A percentile compares a stretch with the other conserved stretches of the same genome.
phyloP scores from a whole-genome alignment of 1,140 invertebrate genomes.

The Battus philenor region DNA sequence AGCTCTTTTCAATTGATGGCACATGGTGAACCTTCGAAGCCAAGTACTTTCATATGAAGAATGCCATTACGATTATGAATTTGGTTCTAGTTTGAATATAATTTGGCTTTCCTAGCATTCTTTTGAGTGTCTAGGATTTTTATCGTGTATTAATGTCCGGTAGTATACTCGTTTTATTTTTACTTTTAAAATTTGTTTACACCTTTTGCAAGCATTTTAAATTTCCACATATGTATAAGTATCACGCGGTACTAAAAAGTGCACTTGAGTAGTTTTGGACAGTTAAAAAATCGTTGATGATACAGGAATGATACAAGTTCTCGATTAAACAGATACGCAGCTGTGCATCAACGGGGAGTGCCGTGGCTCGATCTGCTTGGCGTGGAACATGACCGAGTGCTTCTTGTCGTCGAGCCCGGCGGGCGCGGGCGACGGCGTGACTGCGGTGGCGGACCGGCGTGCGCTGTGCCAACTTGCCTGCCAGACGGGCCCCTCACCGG shows the following conservation, averaged over 20 bases:
- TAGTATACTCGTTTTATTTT: conserved; percentile 6
- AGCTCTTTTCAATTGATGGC: no score
- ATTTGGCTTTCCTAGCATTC: no score
- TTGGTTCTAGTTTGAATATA: no score
- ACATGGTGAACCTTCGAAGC: no score
- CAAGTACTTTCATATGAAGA: no score
- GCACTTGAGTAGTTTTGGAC: no score
- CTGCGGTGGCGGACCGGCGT: conserved; percentile 80
- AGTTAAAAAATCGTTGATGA: no score
- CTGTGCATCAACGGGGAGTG: conserved; percentile 97
- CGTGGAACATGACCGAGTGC: conserved; percentile 96
- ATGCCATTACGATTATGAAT: no score
- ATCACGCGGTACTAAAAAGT: no score
- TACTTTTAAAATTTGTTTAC: neutral
- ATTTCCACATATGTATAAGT: no score
- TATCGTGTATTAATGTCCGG: no score
- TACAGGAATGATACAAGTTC: neutral
- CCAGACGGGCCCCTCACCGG: conserved; percentile 86
- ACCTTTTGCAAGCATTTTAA: neutral
- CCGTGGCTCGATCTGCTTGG: conserved; percentile 95
- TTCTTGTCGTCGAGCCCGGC: conserved; percentile 95
- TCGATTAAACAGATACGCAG: conserved; percentile 76
- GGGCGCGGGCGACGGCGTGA: conserved; percentile 72
- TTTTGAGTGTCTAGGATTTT: no score
- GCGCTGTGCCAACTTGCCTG: conserved; percentile 97